A percentile compares a stretch with the other conserved stretches of the same genome.
Evolutionary conservation across 2,888 invertebrate species (phyloP).

Genomic region (Conops quadrifasciatus): DNA sequence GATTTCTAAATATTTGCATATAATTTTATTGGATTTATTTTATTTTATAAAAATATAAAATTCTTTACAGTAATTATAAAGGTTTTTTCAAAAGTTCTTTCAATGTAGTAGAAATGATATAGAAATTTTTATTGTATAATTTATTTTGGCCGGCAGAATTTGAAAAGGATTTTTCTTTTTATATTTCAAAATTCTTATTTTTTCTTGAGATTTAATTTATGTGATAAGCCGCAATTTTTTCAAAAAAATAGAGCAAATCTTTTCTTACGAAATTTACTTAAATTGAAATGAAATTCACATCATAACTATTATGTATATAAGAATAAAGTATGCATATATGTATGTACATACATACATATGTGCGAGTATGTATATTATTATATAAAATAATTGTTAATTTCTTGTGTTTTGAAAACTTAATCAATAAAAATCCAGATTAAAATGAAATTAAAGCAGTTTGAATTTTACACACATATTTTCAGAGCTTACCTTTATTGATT

Average conservation of each 20-base stretch:
- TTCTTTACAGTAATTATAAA: too few species aligned
- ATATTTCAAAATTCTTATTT: background rate
- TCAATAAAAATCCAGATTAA: background rate
- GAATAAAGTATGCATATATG: too few species aligned
- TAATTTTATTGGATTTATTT: too few species aligned
- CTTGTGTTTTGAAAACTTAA: background rate
- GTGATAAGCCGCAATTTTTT: background rate
- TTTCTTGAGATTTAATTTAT: background rate
- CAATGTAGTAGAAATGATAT: too few species aligned
- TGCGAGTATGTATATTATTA: slow-evolving; percentile 5
- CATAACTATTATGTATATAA: too few species aligned
- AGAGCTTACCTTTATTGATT: background rate
- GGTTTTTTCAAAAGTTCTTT: too few species aligned
- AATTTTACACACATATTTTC: background rate
- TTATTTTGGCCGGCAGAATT: too few species aligned
- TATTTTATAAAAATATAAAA: too few species aligned
- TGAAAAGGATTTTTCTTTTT: background rate
- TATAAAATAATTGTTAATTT: background rate
- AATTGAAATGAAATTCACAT: background rate
- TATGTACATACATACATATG: background rate
- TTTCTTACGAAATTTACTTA: background rate
- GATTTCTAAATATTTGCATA: too few species aligned
- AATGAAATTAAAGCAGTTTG: background rate
- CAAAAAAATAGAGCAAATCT: background rate
- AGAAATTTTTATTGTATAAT: too few species aligned